phyloP scores from a whole-genome alignment of 2,113 vertebrate species.

The Anthoscopus minutus region DNA sequence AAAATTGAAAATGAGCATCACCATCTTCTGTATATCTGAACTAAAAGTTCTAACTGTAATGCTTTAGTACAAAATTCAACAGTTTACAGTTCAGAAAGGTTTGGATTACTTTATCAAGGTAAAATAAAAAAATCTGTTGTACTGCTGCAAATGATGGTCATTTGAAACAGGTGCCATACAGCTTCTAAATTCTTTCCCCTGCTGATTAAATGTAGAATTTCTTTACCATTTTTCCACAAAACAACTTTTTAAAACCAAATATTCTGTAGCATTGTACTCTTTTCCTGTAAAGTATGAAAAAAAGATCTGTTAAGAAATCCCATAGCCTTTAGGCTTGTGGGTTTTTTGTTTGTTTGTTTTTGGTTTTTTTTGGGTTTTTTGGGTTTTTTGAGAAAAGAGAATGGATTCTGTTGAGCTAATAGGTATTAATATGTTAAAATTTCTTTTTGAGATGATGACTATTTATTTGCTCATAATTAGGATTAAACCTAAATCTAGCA shows the following conservation, averaged over 20 bases:
- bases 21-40: not conserved
- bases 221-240: constrained; percentile 14
- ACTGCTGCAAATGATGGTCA: constrained; percentile 42
- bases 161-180: constrained; percentile 49
- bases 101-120: not conserved
- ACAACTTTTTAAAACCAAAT: not conserved
- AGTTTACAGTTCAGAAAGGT: not conserved
- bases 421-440: constrained; percentile 51
- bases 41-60: constrained; percentile 15
- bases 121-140: constrained; percentile 7
- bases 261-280: constrained; percentile 73
- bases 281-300: constrained; percentile 79
- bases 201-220: not conserved
- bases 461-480: constrained; percentile 26
- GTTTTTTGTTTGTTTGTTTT: constrained; percentile 74
- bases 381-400: constrained; percentile 74
- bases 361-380: constrained; percentile 63
- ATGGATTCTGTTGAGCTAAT: constrained; percentile 71
- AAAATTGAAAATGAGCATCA: constrained; percentile 36
- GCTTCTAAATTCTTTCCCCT: not conserved
- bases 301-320: constrained; percentile 69
- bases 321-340: constrained; percentile 68
- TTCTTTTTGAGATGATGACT: constrained; percentile 34
- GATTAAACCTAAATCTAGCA: not conserved
- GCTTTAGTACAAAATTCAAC: constrained; percentile 34